Conservation (phyloP, 2,797 vertebrate species). For the Platalea minor region DNA sequence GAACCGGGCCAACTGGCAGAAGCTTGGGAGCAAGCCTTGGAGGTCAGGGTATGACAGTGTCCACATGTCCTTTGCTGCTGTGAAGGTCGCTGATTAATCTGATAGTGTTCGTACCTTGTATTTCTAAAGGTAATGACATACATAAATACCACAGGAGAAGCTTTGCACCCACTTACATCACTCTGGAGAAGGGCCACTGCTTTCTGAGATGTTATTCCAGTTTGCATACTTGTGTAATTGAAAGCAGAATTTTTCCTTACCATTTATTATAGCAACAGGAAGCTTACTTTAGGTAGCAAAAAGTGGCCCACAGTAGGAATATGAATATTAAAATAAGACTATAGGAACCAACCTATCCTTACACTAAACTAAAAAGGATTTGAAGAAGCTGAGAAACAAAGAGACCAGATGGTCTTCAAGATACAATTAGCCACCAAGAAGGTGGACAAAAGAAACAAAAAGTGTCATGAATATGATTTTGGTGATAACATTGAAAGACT, state of each 20-base stretch:
- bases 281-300: not conserved
- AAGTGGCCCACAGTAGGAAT: not conserved
- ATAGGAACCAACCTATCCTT: not conserved
- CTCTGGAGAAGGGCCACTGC: not conserved
- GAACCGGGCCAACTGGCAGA: not conserved
- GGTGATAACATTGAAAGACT: slow-evolving; percentile 5
- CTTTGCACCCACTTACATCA: not conserved
- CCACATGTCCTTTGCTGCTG: not conserved
- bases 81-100: not conserved
- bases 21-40: not conserved
- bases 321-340: not conserved
- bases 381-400: not conserved
- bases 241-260: not conserved
- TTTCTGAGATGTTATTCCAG: not conserved
- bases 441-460: not conserved
- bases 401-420: not conserved
- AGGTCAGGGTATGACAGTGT: not conserved
- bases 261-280: not conserved
- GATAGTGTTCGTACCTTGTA: not conserved
- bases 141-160: not conserved
- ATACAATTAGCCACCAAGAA: not conserved
- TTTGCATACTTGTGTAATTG: not conserved
- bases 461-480: not conserved
- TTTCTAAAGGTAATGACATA: not conserved
- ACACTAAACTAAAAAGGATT: not conserved